A percentile compares a stretch with the other conserved stretches of the same genome.
phyloP scores from a whole-genome alignment of 2,113 vertebrate species.

The Ptilonorhynchus violaceus region DNA sequence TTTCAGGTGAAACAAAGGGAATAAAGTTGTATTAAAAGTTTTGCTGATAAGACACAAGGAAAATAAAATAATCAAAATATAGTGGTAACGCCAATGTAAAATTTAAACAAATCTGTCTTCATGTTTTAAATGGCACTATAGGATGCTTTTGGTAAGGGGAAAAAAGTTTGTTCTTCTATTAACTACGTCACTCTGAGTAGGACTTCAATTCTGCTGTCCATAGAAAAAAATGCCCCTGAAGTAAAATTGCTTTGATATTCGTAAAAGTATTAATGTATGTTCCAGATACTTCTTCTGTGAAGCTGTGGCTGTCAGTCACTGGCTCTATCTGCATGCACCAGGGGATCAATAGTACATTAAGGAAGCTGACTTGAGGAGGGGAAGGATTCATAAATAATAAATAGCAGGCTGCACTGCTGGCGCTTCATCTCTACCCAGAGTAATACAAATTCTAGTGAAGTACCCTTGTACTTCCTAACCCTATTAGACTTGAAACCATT shows the following conservation, averaged over 20 bases:
- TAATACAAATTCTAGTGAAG: conserved; percentile 39
- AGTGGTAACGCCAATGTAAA: not conserved
- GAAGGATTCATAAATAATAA: conserved; percentile 89
- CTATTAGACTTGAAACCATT: not conserved
- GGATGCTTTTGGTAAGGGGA: not conserved
- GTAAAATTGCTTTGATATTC: not conserved
- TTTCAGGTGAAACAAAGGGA: not conserved
- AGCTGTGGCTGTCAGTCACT: conserved; percentile 40
- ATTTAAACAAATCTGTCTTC: not conserved
- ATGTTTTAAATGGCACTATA: not conserved
- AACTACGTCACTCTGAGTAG: not conserved
- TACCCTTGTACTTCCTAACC: conserved; percentile 32
- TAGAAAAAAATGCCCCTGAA: accelerated
- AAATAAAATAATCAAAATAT: not conserved
- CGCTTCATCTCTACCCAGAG: conserved; percentile 51
- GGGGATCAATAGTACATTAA: conserved; percentile 83
- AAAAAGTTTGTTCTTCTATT: not conserved
- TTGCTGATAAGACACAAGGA: not conserved
- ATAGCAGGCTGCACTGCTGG: conserved; percentile 68
- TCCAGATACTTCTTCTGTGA: not conserved
- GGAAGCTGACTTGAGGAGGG: conserved; percentile 75
- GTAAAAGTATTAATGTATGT: not conserved
- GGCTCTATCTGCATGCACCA: conserved; percentile 34
- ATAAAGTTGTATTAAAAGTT: not conserved
- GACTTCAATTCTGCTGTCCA: not conserved